Evolutionary conservation across 2,888 invertebrate genomes (phyloP).

Genomic region (Pristionchus mayeri): DNA sequence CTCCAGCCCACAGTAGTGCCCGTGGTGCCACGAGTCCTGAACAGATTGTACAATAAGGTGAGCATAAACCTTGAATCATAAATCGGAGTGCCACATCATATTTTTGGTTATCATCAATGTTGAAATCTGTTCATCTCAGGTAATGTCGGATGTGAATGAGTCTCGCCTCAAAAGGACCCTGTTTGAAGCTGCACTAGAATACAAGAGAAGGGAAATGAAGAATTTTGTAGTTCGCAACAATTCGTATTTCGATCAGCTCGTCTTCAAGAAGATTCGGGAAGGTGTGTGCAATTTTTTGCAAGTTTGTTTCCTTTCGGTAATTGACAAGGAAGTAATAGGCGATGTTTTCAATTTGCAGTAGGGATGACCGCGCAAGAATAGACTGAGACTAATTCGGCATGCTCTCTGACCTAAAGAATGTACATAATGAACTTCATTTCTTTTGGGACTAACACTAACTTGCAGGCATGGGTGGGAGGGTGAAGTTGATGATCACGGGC

Average conservation of each 20-base stretch:
- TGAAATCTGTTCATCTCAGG: conserved; percentile 43
- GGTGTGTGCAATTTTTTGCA: too few species aligned
- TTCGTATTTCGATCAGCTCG: conserved; percentile 77
- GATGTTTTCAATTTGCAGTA: too few species aligned
- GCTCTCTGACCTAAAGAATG: too few species aligned
- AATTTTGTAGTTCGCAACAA: conserved; percentile 77
- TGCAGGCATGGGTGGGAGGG: conserved; percentile 57
- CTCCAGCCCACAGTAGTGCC: conserved; percentile 94
- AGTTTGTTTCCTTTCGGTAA: too few species aligned
- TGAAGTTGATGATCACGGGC: conserved; percentile 80
- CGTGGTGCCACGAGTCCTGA: conserved; percentile 93
- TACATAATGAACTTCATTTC: too few species aligned
- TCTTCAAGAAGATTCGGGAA: conserved; percentile 77
- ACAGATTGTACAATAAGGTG: conserved; percentile 91
- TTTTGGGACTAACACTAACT: background rate
- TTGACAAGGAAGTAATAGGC: too few species aligned
- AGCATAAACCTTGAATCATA: background rate
- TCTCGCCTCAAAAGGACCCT: conserved; percentile 69
- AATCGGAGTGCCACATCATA: background rate
- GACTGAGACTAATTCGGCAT: too few species aligned
- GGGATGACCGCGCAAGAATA: too few species aligned
- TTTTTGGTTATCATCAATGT: too few species aligned
- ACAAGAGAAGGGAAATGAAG: conserved; percentile 71
- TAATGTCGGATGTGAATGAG: conserved; percentile 74
- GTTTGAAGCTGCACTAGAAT: conserved; percentile 70